Percentiles rank a stretch among this genome's conserved stretches.
These are phyloP conservation scores for Luperina nickerlii DNA, from an alignment of 2,888 invertebrate species.

Conservation along the genomic window DNA sequence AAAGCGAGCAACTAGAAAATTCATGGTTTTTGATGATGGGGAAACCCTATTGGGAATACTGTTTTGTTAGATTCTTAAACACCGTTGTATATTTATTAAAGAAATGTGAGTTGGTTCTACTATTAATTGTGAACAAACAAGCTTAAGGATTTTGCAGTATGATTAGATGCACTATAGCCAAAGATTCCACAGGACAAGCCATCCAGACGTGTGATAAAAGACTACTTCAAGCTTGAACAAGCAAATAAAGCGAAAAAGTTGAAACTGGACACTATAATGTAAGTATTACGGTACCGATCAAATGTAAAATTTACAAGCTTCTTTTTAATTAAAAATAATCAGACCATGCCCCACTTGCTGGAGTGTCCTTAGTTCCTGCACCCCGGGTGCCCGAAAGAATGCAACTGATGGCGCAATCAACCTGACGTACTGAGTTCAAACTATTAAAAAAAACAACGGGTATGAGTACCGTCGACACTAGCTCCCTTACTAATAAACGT, in stretches of 20 bases:
- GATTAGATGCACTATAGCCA: neutral
- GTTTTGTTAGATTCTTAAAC: neutral
- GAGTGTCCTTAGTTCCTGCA: no score
- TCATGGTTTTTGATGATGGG: neutral
- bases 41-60: neutral
- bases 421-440: no score
- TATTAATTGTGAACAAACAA: neutral
- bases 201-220: neutral
- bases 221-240: constrained; percentile 3
- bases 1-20: neutral
- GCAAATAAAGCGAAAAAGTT: neutral
- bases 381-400: no score
- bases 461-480: no score
- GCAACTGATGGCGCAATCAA: no score
- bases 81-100: neutral
- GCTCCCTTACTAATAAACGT: no score
- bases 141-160: neutral
- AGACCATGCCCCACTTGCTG: no score
- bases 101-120: neutral
- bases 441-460: no score
- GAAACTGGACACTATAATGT: neutral
- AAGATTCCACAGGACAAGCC: neutral
- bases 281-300: neutral
- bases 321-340: no score
- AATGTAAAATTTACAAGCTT: neutral